Evolutionary conservation across 1,140 invertebrate genomes (phyloP), one percentile per base, ranked within the genome.

Genomic region (Aradophagus sp.): DNA sequence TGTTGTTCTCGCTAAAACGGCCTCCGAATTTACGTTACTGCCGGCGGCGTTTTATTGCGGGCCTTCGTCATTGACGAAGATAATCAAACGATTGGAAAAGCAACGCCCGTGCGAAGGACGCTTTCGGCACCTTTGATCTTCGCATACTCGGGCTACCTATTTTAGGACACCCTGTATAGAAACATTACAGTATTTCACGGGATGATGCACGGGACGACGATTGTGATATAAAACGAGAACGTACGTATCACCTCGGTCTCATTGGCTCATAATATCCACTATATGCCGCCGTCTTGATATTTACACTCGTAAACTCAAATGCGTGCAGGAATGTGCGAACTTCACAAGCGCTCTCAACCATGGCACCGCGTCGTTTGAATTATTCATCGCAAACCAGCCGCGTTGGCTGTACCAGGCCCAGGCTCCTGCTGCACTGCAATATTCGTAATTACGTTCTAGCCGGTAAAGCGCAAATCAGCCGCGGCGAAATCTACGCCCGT

Each of bases 241-340:
- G 36, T 66, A 74, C 82, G 78, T 78, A 53, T 84, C 79, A 80
- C 79, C 59, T 69, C 35, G 13, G 55, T 56, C 75, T 79, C 81
- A 83, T 83, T 80, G 81, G 77, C 78, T 78, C 76, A 77, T 81
- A 84, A 84, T 74, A 77, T 81, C 75, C 75, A 71, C 62, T 74
- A 78, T 77, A 78, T 77, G 65, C 77, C 48, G 56, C 73, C 50
- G 65, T 58, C 73, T 52, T 63, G 75, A 78, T 82, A 84, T 84
- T 85, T 83, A 85, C 69, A 81, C 79, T 82, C 81, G 75, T 75
- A 63, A 72, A 77, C 66, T 80, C 58, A 75, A 81, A 83, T 78
- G 82, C 81, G 77, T 78, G 77, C 79, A 81, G 77, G 80, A 85
- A 84, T 85, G 80, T 74, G 52, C 69, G 78, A 76, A 66, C 78